phyloP scores from a whole-genome alignment of 2,113 vertebrate genomes.

The Urocolius indicus region DNA sequence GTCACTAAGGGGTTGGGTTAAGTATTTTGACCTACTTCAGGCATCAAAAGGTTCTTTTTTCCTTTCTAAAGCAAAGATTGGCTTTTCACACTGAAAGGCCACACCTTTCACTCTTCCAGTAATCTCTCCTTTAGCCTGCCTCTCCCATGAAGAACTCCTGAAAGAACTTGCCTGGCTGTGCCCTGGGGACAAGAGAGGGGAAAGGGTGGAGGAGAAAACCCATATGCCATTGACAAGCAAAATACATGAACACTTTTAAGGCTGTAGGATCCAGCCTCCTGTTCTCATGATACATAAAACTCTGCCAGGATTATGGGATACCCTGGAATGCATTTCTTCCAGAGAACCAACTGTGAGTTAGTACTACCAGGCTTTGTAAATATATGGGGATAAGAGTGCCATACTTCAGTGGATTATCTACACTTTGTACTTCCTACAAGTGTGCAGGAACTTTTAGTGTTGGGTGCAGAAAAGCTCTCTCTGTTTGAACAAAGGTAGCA shows the following conservation, averaged over 20 bases:
- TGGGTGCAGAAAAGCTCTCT: constrained; percentile 30
- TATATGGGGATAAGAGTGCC: constrained; percentile 4
- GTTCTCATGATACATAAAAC: not conserved
- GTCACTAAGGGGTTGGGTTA: constrained; percentile 43
- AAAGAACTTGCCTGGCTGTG: constrained; percentile 50
- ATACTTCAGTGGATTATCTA: constrained; percentile 56
- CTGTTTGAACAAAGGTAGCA: constrained; percentile 47
- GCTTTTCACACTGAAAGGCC: constrained; percentile 36
- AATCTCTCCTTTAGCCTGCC: constrained; percentile 13
- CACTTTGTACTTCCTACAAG: constrained; percentile 52
- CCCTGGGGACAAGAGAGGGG: constrained; percentile 34
- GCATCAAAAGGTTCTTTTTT: constrained; percentile 35
- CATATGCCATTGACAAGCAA: not conserved
- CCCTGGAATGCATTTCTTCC: not conserved
- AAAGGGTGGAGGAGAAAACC: constrained; percentile 36
- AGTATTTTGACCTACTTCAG: constrained; percentile 64
- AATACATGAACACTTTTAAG: not conserved
- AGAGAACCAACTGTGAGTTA: not conserved
- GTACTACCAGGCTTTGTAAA: constrained; percentile 28
- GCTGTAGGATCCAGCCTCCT: not conserved
- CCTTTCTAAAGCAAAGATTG: constrained; percentile 41
- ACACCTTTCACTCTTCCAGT: constrained; percentile 37
- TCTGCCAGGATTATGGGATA: constrained; percentile 7
- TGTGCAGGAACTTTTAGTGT: not conserved
- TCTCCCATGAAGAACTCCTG: constrained; percentile 34